Base-by-base conservation (phyloP, 2,113 vertebrate species). In the Chaetura pelagica region DNA sequence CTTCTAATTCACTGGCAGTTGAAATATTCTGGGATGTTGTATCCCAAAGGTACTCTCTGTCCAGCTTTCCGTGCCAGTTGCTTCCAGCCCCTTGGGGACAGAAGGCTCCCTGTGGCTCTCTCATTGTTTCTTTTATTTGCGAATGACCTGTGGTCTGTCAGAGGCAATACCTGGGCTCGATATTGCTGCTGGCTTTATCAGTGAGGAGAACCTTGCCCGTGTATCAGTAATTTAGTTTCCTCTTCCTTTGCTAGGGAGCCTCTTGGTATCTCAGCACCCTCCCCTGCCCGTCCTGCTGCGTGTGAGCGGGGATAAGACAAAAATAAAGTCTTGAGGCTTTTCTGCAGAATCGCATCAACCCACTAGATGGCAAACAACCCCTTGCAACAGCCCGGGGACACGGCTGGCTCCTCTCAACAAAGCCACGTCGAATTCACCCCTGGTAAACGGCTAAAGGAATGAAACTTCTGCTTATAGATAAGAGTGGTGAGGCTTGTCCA, bases 331-430 rank as follows among this genome's bases (percentile, higher is more conserved):
- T 10, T 4, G 30, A 54, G 0, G 54, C 40, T 89, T 15, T 23
- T 38, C 32, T 96, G 97, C 71, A 81, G 44, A 68, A 54, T 68
- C 32, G 5, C 22, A 29, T 8, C 22, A 22, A 15, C 74, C 96
- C 96, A 46, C 97, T 91, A 97, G 97, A 91, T 91, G 96, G 95
- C 96, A 95, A 79, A 62, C 54, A 19, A 44, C 59, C 42, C 20
- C 84, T 21, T n/a, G 2, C 3, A 18, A 63, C 78, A 57, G 8
- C 61, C 11, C 74, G 21, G 6, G 7, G 27, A 27, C 0, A 1
- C 9, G 0, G 24, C 3, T 4, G 13, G 1, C 9, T 9, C 1
- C 0, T 0, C 7, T 4, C n/a, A 59, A 63, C 35, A 14, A 10
- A 75, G 40, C 34, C 68, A 10, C 51, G 21, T 0, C 38, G 11